phyloP scores from a whole-genome alignment of 2,888 invertebrate species.

The Synanthedon tipuliformis region DNA sequence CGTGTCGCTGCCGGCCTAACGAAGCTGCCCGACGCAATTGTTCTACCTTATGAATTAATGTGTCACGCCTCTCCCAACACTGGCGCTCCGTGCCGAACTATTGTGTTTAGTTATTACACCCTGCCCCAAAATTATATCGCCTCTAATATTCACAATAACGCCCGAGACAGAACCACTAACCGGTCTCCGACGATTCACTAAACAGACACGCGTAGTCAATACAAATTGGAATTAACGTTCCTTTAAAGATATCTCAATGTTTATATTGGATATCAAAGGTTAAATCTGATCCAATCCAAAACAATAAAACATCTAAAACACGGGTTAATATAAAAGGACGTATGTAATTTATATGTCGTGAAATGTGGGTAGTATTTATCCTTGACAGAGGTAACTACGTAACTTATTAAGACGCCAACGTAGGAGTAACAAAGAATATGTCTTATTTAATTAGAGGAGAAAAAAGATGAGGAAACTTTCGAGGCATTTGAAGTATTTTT shows the following conservation, averaged over 20 bases:
- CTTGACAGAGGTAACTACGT: slow-evolving; percentile 36
- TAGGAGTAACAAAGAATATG: slow-evolving; percentile 19
- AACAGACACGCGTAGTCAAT: too few species aligned
- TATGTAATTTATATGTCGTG: slow-evolving; percentile 24
- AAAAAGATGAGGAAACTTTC: slow-evolving; percentile 7
- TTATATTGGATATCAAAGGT: too few species aligned
- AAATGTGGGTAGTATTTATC: slow-evolving; percentile 25
- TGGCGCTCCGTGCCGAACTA: slow-evolving; percentile 11
- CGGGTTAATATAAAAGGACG: too few species aligned
- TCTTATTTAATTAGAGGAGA: slow-evolving; percentile 23
- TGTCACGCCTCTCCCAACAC: not conserved
- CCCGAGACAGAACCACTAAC: slow-evolving; percentile 15
- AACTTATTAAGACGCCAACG: slow-evolving; percentile 29
- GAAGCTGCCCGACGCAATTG: slow-evolving; percentile 47
- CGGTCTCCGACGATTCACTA: too few species aligned
- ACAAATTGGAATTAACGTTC: too few species aligned
- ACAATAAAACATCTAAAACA: too few species aligned
- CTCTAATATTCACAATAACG: slow-evolving; percentile 24
- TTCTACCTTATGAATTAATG: slow-evolving; percentile 39
- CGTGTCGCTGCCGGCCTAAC: slow-evolving; percentile 47
- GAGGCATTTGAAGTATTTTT: too few species aligned
- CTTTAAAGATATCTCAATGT: too few species aligned
- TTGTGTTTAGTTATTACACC: slow-evolving; percentile 9
- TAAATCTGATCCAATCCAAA: too few species aligned
- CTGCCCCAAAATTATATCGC: slow-evolving; percentile 18